Base-by-base conservation (phyloP, 2,113 vertebrate genomes). In the Phaethornis superciliosus region DNA sequence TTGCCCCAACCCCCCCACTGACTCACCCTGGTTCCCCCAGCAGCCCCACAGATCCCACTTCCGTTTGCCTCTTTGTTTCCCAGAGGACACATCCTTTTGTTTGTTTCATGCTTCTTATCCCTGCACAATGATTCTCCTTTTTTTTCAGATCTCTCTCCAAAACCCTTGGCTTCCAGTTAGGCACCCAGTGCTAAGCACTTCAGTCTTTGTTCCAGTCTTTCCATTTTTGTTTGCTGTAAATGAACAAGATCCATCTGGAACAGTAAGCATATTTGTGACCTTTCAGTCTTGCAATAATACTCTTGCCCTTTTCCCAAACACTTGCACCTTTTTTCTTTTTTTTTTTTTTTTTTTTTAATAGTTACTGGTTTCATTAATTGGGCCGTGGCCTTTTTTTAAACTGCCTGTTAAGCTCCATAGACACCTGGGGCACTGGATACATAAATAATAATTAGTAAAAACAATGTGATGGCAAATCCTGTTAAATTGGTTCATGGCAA, bases 51-150 rank as follows among this genome's bases (percentile, higher is more conserved):
- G 92, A 88, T 90, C 91, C 90, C 52, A 77, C 76, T 95, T 96
- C 89, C 81, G 7, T 85, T 69, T 5, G 81, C 67, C 81, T 85
- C 78, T 84, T 94, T 96, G 83, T 92, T 94, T 87, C 81, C 79
- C 86, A 94, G 85, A 79, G 51, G 78, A 88, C 89, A 92, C 74
- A 71, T 77, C 78, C 93, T 93, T 94, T 94, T 95, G 84, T 96
- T 94, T 94, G 81, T 78, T 94, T 94, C 91, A 95, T 96, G 93
- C 89, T 96, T 89, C 94, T 96, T 94, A 94, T 95, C 89, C 93
- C 81, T 76, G 78, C 54, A 89, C 91, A 95, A 95, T 94, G 93
- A 68, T 94, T 92, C 63, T 87, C 21, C 32, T 54, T 92, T 92
- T 92, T 46, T 92, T 95, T 91, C 81, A 91, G 89, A 91, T 95